Base-by-base conservation (phyloP, 2,797 vertebrate genomes). In the Perodicticus potto region DNA sequence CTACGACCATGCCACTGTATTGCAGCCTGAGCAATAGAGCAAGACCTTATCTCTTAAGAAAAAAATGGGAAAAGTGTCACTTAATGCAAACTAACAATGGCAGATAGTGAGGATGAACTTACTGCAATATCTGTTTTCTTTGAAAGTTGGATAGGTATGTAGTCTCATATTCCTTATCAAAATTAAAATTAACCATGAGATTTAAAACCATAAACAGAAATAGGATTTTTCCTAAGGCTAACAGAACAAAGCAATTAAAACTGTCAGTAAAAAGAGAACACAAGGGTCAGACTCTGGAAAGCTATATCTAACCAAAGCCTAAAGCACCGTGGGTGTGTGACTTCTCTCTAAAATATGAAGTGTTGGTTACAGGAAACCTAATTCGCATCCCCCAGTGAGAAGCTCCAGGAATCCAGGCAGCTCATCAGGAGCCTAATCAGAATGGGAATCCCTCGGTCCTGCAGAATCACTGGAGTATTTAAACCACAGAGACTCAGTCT, bases 161-260 rank as follows among this genome's bases (percentile, higher is more conserved):
- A 17, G 43, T 81, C 77, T 88, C 69, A 81, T 70, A 80, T 17
- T 81, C 34, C 27, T 89, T 76, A 77, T 20, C 16, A 12, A 95
- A 93, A 34, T 27, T 57, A 80, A n/a, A 16, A 78, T 92, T 92
- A 92, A 85, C 40, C 55, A 69, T 29, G 29, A 22, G n/a, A 32
- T 23, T 45, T 14, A 87, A 78, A 90, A 19, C 27, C 40, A 63
- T 43, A 65, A 90, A 69, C 2, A 82, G 32, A 93, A 61, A 65
- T 1, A 8, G 13, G 40, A 76, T 43, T 80, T 89, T 94, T 45
- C n/a, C 61, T 14, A 78, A 91, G 37, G 32, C 7, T 81, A 91
- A 95, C 1, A 69, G 67, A 69, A 72, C 23, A 89, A 94, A 94
- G 81, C 59, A 81, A 78, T 57, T 45, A 57, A 77, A 95, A 65